phyloP scores from a whole-genome alignment of 2,113 vertebrate species.

The Neomonachus schauinslandi region DNA sequence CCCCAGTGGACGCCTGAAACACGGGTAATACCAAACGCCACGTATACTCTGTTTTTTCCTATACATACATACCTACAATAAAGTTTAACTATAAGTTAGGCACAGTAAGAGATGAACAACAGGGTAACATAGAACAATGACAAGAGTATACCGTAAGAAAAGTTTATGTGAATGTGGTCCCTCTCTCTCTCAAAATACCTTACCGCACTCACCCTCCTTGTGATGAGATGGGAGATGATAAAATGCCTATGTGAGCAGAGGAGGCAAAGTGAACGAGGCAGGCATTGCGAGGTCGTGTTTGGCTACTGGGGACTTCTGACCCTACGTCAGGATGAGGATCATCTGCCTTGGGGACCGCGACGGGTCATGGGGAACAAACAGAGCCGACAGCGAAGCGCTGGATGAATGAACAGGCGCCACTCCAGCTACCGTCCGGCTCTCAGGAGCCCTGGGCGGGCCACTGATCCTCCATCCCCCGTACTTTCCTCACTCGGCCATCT shows the following conservation, averaged over 20 bases:
- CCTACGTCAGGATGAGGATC: too few species aligned
- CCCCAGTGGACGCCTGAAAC: not conserved
- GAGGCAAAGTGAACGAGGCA: not conserved
- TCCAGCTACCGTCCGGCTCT: not conserved
- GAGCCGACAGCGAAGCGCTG: not conserved
- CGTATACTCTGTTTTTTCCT: not conserved
- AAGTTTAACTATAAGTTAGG: not conserved
- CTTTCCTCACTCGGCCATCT: not conserved
- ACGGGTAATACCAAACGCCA: not conserved
- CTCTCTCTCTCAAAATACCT: not conserved
- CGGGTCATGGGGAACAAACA: rapidly evolving
- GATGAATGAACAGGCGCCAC: not conserved
- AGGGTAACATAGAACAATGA: not conserved
- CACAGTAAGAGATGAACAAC: not conserved
- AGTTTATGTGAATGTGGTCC: not conserved
- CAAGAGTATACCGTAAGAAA: not conserved
- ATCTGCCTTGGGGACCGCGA: not conserved
- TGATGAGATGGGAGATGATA: not conserved
- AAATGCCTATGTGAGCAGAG: not conserved
- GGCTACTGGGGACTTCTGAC: not conserved
- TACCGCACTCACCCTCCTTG: not conserved
- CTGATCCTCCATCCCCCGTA: not conserved
- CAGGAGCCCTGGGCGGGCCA: not conserved
- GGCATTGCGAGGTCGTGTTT: too few species aligned
- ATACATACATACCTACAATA: not conserved